Evolutionary conservation across 2,888 invertebrate genomes (phyloP).

Genomic region (Apamea monoglypha): DNA sequence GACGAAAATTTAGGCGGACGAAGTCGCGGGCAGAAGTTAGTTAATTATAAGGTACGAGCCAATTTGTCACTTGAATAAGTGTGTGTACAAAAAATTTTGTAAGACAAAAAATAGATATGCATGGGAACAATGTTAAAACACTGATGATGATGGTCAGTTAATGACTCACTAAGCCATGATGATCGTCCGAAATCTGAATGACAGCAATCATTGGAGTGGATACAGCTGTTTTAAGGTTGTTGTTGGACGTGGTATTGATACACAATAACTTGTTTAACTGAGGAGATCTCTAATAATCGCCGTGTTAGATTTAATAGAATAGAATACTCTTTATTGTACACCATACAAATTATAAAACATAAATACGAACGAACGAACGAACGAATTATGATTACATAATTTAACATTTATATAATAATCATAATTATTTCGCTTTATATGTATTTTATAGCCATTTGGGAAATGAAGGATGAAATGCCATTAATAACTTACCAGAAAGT

Average conservation of each 20-base stretch:
- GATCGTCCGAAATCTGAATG: conserved; percentile 21
- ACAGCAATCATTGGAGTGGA: conserved; percentile 11
- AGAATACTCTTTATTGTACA: no score
- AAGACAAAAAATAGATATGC: background rate
- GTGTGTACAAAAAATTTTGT: background rate
- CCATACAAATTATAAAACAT: no score
- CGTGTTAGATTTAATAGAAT: no score
- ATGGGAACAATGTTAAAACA: background rate
- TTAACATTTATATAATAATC: background rate
- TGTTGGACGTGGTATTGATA: background rate
- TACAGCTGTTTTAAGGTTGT: background rate
- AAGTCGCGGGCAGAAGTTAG: no score
- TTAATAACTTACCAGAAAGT: background rate
- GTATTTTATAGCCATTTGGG: background rate
- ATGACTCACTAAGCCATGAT: background rate
- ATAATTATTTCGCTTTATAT: background rate
- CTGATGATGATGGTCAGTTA: background rate
- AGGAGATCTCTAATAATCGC: background rate
- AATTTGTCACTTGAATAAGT: background rate
- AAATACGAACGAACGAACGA: no score
- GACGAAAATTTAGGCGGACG: no score
- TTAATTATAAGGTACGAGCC: background rate
- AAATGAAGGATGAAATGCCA: background rate
- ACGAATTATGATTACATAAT: background rate
- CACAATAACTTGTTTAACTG: background rate